Base-by-base conservation (phyloP, 2,797 vertebrate species). In the Huso huso region DNA sequence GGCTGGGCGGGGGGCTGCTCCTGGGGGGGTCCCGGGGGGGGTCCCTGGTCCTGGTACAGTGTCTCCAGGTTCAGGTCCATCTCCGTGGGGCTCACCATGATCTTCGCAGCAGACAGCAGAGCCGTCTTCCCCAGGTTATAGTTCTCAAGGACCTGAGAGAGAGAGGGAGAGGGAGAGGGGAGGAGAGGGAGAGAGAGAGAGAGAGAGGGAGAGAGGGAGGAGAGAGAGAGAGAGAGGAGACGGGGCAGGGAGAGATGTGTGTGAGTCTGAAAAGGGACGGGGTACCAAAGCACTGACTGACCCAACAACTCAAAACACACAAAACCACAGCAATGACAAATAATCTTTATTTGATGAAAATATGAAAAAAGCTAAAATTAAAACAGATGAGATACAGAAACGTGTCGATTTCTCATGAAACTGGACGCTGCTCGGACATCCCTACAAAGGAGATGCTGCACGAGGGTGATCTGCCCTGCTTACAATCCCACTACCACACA, bases 51-150 rank as follows among this genome's bases (percentile, higher is more conserved):
- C 82, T 96, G 88, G 78, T 97, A 95, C 75, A 95, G 85, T 73
- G 89, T 79, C 82, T 99, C 96, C 0, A 96, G 94, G 64, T 96
- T 96, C 81, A 99, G 85, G 85, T 99, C 97, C 84, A 99, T 94
- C 75, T 99, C 96, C 0, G 97, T 99, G 64, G 97, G 97, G 82
- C 97, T 99, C 82, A 98, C 97, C 95, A 99, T 99, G 82, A 99
- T 92, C 82, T 99, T 99, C 61, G 97, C 97, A 59, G 97, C 97
- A 0, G 95, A 98, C 6, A 99, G 92, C 76, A 99, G 81, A 72
- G 97, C 97, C 0, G 97, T 99, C 84, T 98, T 98, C 15, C 97
- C 97, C 79, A 97, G 98, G 81, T 99, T 99, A 84, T 98, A 99
- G 82, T 98, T 99, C 84, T 98, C 96, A 83, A 99, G 83, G 73